Percentiles rank a stretch among this genome's conserved stretches.
These are phyloP conservation scores for Crotalus helleri DNA, from an alignment of 2,113 vertebrate species.

Conservation along the genomic window DNA sequence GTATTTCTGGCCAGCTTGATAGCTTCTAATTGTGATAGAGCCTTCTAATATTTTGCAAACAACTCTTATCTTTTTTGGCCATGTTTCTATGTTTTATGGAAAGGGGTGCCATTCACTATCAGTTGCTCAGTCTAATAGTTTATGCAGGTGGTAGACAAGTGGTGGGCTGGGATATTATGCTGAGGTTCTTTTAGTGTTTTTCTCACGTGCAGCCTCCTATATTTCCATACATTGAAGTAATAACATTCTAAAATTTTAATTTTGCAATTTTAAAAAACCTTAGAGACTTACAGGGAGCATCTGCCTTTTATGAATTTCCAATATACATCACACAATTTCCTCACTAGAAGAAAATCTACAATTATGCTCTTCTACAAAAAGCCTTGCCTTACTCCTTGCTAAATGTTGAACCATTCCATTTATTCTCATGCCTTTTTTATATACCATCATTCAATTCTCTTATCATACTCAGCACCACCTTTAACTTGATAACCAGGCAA, in stretches of 20 bases:
- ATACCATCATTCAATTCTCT: not conserved
- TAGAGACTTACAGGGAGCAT: not conserved
- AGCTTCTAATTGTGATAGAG: not conserved
- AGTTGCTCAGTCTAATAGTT: not conserved
- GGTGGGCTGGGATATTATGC: not conserved
- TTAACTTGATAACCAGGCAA: not conserved
- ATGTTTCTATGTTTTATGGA: not conserved
- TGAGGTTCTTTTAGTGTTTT: not conserved
- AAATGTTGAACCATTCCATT: not conserved
- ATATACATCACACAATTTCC: not conserved
- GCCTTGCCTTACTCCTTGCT: not conserved
- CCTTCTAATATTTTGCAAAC: not conserved
- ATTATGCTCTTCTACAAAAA: not conserved
- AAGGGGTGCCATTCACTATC: not conserved
- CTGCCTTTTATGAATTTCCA: not conserved
- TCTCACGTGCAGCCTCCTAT: not conserved
- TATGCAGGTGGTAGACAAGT: not conserved
- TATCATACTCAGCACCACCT: not conserved
- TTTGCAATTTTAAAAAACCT: not conserved
- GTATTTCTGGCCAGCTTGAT: not conserved
- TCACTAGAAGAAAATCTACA: not conserved
- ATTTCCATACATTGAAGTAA: not conserved
- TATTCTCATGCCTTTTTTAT: not conserved
- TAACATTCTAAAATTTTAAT: not conserved
- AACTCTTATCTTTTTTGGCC: not conserved